Base-by-base conservation (phyloP, 2,888 invertebrate genomes). In the Coremacera marginata region DNA sequence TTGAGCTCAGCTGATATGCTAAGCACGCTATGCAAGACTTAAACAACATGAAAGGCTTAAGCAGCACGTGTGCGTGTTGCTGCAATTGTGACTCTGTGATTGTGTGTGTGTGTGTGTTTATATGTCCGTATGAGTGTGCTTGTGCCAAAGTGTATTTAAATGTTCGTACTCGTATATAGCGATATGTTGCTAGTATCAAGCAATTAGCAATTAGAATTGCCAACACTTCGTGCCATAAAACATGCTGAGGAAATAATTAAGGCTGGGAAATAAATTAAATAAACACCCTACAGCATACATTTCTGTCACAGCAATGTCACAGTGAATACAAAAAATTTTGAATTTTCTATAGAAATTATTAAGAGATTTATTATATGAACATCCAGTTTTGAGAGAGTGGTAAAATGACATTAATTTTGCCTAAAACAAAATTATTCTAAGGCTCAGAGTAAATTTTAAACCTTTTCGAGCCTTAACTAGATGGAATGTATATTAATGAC, bases 121-220 rank as follows among this genome's bases (percentile, higher is more conserved):
- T 27, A 14, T 14, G 60, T 8, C 3, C 14, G 25, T 60, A 5
- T 60, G 9, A 27, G 60, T 60, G 60, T 60, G 16, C 27, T 16
- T 60, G 25, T 60, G 60, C 16, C 27, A 60, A 60, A 60, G 14
- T 60, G 60, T 27, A 25, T 60, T 27, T 27, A 27, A 27, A 27
- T 60, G 60, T 27, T 27, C 11, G 14, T 60, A 60, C 16, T 27
- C 11, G 14, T 60, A 60, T 27, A 60, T 60, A 27, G 25, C 25
- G 5, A 60, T 25, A 55, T 14, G 60, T 60, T 60, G 60, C 60
- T 22, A 60, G 60, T 27, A 27, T 65, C 63, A 65, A 65, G 63
- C 63, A 65, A 65, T 65, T 65, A 65, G 63, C 63, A 65, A 65
- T 65, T 65, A 65, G 63, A 31, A 31, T 65, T 65, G 63, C 63